Evolutionary conservation across 64 coral and sea anemone species (phyloP), one percentile per base, ranked within the genome.

Genomic region (Actinia equina): DNA sequence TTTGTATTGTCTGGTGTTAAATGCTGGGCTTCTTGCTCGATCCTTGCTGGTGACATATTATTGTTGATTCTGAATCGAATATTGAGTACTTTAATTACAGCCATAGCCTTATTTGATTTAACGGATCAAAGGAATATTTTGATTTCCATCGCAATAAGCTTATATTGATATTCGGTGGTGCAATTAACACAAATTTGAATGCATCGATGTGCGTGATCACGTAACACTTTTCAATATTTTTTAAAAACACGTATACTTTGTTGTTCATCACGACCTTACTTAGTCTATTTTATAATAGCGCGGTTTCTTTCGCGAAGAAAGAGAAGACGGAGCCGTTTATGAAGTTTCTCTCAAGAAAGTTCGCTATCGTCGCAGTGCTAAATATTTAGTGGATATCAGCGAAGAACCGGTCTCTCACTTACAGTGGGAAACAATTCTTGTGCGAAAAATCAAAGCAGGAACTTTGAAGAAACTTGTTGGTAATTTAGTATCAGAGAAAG

Each of bases 311-410:
- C 90, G 91, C 27, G 97, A 99, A 64, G 93, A 99, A 43, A 92
- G 88, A 56, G 93, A 88, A 77, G 91, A 99, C 2, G 97, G 87
- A 37, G 97, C 93, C 44, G 85, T 99, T 2, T 99, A 91, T 83
- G 91, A 86, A 71, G 93, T 99, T 15, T 92, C 93, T 7, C 77
- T 99, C 62, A 95, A 95, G 90, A 99, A 95, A 88, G 93, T 99
- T 18, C 90, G 97, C 84, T 99, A 99, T 82, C 91, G 63, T 74
- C 89, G 93, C 8, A 98, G 92, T 78, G 92, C 88, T 58, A 88
- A 81, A 5, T 60, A 84, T 25, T 25, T 67, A 0, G 80, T 70
- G 57, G 87, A 59, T 16, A 85, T 91, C 59, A 49, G 45, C 45
- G 92, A 98, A 26, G 87, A 86, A 81, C 83, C 89, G 37, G 87